Evolutionary conservation across 2,113 vertebrate species (phyloP).

Genomic region (Lophura nycthemera): DNA sequence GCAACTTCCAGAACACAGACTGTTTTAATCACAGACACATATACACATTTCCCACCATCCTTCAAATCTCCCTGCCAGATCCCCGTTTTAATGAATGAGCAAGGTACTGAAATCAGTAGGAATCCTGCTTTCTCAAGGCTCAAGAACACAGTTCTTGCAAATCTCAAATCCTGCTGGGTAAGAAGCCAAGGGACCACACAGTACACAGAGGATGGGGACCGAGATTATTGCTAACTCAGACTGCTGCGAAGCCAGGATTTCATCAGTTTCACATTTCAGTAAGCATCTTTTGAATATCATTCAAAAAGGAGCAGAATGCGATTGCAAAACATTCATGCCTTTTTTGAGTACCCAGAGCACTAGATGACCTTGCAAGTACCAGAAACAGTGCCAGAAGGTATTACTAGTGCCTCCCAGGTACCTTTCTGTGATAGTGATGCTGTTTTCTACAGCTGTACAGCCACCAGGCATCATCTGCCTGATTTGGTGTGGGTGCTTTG

Average conservation of each 20-base stretch:
- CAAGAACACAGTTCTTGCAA: neutral
- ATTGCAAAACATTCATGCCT: neutral
- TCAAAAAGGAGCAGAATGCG: neutral
- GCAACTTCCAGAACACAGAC: neutral
- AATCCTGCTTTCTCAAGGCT: neutral
- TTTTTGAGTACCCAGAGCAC: neutral
- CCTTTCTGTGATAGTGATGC: neutral
- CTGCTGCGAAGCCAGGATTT: neutral
- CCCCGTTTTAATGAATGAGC: neutral
- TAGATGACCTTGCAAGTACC: neutral
- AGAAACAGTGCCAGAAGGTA: neutral
- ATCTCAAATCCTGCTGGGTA: neutral
- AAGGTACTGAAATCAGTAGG: neutral
- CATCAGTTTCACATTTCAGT: neutral
- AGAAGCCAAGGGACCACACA: neutral
- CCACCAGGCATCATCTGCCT: neutral
- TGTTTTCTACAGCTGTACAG: neutral
- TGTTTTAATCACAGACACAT: slow-evolving; percentile 16
- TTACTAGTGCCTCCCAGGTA: neutral
- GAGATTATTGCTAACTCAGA: neutral
- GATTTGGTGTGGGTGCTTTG: neutral
- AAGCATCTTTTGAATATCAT: neutral
- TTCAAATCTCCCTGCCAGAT: neutral
- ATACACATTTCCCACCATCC: neutral
- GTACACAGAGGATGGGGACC: neutral